Percentiles rank a stretch among this genome's conserved stretches.
These are phyloP conservation scores for Setophaga kirtlandii DNA, from an alignment of 2,113 vertebrate species.

Conservation along the genomic window DNA sequence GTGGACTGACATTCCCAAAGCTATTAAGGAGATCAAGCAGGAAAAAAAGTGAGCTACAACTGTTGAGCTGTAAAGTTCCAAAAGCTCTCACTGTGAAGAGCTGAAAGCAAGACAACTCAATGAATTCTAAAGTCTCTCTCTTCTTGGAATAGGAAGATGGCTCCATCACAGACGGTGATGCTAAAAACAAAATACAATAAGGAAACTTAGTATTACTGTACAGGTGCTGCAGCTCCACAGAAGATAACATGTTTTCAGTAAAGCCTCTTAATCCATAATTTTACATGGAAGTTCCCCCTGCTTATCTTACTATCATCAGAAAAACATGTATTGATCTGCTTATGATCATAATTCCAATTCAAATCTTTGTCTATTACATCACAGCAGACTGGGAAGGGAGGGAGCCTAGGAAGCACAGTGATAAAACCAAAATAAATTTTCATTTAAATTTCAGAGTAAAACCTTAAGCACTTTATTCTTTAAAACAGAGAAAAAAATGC, in stretches of 20 bases:
- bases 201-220: neutral
- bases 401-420: neutral
- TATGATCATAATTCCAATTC: neutral
- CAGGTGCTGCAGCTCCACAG: neutral
- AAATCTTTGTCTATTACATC: neutral
- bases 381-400: neutral
- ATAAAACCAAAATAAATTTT: neutral
- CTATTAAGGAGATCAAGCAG: neutral
- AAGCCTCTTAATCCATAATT: neutral
- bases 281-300: neutral
- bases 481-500: neutral
- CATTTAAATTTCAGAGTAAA: slow-evolving; percentile 4
- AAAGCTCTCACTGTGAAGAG: neutral
- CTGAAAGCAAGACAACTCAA: neutral
- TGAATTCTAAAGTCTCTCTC: neutral
- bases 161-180: neutral
- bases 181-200: neutral
- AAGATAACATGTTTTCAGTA: neutral
- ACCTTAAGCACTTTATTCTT: neutral
- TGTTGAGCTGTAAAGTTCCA: neutral
- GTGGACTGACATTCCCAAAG: neutral
- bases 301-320: neutral
- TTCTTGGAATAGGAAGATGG: neutral
- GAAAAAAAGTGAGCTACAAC: neutral
- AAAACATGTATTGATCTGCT: neutral